Percentiles rank a stretch among this genome's conserved stretches.
phyloP scores from a whole-genome alignment of 2,888 invertebrate species.

The Dynastes hyllus region DNA sequence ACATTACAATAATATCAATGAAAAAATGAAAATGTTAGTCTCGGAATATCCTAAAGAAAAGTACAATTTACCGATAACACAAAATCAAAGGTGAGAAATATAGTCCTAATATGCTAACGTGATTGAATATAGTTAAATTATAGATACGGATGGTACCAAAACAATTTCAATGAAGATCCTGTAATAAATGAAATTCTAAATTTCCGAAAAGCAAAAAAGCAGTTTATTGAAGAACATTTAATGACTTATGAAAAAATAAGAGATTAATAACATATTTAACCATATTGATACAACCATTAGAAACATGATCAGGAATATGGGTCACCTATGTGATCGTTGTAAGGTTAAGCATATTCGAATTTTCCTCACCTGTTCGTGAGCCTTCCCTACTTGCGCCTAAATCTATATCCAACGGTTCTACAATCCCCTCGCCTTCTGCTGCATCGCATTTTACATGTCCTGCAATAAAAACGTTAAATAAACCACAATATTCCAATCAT shows the following conservation, averaged over 20 bases:
- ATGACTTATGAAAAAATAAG: constrained; percentile 67
- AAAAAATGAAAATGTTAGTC: constrained; percentile 63
- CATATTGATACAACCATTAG: neutral
- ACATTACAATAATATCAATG: constrained; percentile 59
- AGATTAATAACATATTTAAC: constrained; percentile 48
- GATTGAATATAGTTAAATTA: constrained; percentile 49
- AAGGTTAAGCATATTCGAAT: neutral
- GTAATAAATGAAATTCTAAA: constrained; percentile 61
- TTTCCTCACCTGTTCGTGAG: constrained; percentile 85
- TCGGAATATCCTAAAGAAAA: constrained; percentile 64
- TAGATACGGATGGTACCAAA: constrained; percentile 70
- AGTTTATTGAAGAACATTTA: constrained; percentile 66
- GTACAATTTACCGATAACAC: constrained; percentile 64
- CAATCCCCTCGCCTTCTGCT: constrained; percentile 71
- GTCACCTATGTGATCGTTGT: no score
- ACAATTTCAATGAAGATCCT: constrained; percentile 62
- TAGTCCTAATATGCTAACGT: neutral
- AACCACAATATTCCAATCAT: neutral
- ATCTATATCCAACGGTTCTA: constrained; percentile 83
- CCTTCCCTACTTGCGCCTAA: constrained; percentile 90
- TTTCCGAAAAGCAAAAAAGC: constrained; percentile 71
- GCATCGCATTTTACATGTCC: constrained; percentile 71
- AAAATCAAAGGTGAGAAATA: constrained; percentile 67
- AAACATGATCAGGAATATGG: no score
- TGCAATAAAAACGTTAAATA: constrained; percentile 59